Evolutionary conservation across 2,888 invertebrate species (phyloP).

Genomic region (Trachelus troglodyta): DNA sequence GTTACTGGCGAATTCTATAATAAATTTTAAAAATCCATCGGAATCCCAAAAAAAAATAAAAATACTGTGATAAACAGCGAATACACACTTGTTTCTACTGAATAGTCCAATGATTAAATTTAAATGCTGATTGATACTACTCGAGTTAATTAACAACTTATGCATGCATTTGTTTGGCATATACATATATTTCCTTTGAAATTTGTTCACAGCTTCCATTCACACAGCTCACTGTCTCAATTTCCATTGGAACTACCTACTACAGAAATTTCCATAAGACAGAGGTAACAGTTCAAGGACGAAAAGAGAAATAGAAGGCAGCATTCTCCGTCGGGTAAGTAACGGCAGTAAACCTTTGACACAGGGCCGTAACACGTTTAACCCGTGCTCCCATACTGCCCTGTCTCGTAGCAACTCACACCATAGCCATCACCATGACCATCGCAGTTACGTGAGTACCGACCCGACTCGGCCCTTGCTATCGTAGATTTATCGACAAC

Average conservation of each 20-base stretch:
- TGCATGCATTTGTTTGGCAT: not conserved
- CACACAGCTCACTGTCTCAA: not conserved
- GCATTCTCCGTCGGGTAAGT: conserved; percentile 41
- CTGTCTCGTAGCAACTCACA: conserved; percentile 28
- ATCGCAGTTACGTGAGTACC: conserved; percentile 37
- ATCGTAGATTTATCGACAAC: conserved; percentile 49
- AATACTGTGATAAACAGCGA: not conserved
- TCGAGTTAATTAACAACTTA: not conserved
- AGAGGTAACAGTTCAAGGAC: conserved; percentile 41
- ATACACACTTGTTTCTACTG: not conserved
- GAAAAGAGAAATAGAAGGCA: conserved; percentile 36
- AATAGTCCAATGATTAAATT: not conserved
- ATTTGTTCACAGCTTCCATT: not conserved
- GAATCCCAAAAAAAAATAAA: not conserved
- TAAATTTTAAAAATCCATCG: not conserved
- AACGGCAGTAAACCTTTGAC: conserved; percentile 50
- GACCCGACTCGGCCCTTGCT: conserved; percentile 31
- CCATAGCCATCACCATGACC: conserved; percentile 26
- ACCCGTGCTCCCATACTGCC: conserved; percentile 34
- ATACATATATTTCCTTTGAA: not conserved
- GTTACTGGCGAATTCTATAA: not conserved
- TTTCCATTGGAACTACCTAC: conserved; percentile 9
- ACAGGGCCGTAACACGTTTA: conserved; percentile 48
- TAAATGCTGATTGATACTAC: not conserved
- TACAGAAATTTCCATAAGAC: conserved; percentile 39